Percentiles rank a stretch among this genome's conserved stretches.
phyloP scores from a whole-genome alignment of 2,797 vertebrate genomes.

The Labeo calbasu region DNA sequence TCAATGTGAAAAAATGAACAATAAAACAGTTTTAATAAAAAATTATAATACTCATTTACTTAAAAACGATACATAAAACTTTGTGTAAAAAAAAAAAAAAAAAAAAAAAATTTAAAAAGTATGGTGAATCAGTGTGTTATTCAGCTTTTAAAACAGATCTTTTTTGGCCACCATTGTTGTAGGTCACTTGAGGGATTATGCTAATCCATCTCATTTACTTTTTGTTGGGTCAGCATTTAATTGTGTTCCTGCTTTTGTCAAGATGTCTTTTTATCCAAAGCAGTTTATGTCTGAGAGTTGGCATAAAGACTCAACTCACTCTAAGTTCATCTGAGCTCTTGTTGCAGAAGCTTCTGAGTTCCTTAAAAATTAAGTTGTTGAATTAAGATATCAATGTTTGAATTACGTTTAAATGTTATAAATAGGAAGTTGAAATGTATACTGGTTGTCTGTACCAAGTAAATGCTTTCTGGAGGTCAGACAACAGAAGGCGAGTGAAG shows the following conservation, averaged over 20 bases:
- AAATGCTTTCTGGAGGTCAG: not conserved
- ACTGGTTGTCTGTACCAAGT: not conserved
- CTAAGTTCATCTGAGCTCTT: not conserved
- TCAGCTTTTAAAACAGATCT: conserved; percentile 6
- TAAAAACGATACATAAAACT: not conserved
- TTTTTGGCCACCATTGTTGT: conserved; percentile 19
- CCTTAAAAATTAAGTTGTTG: not conserved
- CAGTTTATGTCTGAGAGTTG: conserved; percentile 11
- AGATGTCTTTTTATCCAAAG: conserved; percentile 32
- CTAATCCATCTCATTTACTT: conserved; percentile 34
- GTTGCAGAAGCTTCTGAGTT: not conserved
- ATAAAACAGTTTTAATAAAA: not conserved
- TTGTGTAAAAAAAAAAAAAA: not conserved
- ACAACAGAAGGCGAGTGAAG: conserved; percentile 40
- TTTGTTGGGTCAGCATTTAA: conserved; percentile 31
- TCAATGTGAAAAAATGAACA: not conserved
- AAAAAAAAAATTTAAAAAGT: not conserved
- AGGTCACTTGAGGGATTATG: conserved; percentile 37
- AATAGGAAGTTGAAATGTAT: not conserved
- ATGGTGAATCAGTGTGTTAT: not conserved
- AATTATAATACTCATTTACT: not conserved
- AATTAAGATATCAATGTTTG: not conserved
- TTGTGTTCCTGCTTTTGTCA: conserved; percentile 39
- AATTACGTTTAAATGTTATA: not conserved
- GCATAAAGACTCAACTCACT: conserved; percentile 13